Percentiles rank a stretch among this genome's conserved stretches.
Evolutionary conservation across 2,113 vertebrate species (phyloP).

Genomic region (Phaethon lepturus): DNA sequence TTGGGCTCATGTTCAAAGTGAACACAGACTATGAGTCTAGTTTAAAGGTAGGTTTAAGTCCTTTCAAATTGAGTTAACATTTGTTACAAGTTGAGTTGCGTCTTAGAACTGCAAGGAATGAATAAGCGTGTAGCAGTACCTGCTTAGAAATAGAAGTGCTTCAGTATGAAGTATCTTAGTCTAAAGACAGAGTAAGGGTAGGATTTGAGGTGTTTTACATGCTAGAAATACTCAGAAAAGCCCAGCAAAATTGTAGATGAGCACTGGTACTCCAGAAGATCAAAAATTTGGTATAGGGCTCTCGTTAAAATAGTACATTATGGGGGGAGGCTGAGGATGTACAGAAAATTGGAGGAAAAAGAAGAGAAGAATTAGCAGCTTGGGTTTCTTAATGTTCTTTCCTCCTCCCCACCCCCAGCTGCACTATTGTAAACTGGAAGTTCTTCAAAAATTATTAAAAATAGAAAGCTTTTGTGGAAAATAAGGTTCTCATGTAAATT

Average conservation of each 20-base stretch:
- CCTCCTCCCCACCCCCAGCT: background rate
- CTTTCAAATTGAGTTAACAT: background rate
- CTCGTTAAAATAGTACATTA: background rate
- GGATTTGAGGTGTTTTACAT: background rate
- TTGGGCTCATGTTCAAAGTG: slow-evolving; percentile 99
- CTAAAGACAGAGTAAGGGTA: background rate
- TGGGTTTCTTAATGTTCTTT: fast-evolving
- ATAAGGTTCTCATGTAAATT: background rate
- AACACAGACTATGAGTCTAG: slow-evolving; percentile 98
- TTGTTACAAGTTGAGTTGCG: background rate
- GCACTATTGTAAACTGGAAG: background rate
- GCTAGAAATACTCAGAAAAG: background rate
- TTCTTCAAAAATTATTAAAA: background rate
- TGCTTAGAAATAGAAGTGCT: background rate
- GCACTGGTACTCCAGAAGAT: background rate
- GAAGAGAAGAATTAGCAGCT: background rate
- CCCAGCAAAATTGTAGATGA: background rate
- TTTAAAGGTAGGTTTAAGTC: slow-evolving; percentile 88
- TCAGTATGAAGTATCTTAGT: background rate
- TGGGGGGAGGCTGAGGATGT: background rate
- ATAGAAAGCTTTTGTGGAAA: background rate
- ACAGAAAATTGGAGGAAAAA: background rate
- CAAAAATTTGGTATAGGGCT: background rate
- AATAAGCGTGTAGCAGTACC: background rate
- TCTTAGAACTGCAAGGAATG: background rate